Percentiles rank a stretch among this genome's conserved stretches.
phyloP scores from a whole-genome alignment of 2,113 vertebrate genomes.

The Heterochromis multidens region DNA sequence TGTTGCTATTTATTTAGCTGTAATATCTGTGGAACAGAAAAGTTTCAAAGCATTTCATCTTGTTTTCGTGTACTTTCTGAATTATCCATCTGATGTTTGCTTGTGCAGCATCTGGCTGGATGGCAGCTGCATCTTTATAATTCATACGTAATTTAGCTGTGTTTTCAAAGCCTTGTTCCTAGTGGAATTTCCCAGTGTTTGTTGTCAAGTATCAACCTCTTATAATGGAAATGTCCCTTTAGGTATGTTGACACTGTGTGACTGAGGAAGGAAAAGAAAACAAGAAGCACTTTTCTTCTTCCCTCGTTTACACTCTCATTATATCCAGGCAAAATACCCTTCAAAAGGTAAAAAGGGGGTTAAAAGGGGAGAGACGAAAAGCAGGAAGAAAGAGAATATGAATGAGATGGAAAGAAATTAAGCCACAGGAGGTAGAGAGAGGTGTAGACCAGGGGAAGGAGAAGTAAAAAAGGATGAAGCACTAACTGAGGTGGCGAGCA shows the following conservation, averaged over 20 bases:
- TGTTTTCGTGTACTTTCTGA: neutral
- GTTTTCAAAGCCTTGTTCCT: neutral
- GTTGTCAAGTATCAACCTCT: neutral
- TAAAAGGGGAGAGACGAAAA: neutral
- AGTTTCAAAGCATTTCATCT: neutral
- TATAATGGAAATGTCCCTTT: constrained; percentile 26
- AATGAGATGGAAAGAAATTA: constrained; percentile 34
- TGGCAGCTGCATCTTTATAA: neutral
- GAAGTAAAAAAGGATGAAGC: neutral
- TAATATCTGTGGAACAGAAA: neutral
- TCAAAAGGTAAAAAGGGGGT: constrained; percentile 10
- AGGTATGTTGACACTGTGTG: constrained; percentile 4
- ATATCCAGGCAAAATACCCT: constrained; percentile 9
- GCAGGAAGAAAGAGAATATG: constrained; percentile 31
- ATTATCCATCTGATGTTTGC: neutral
- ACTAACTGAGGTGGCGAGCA: constrained; percentile 33
- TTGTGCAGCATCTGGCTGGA: neutral
- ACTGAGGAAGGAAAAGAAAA: neutral
- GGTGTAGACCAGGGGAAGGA: neutral
- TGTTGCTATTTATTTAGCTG: neutral
- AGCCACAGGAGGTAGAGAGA: constrained; percentile 16
- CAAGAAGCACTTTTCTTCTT: neutral
- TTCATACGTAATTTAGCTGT: neutral
- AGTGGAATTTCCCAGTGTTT: neutral
- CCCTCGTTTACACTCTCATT: constrained; percentile 35